A percentile compares a stretch with the other conserved stretches of the same genome.
phyloP scores from a whole-genome alignment of 2,888 invertebrate species.

The Callyntrura sp. region DNA sequence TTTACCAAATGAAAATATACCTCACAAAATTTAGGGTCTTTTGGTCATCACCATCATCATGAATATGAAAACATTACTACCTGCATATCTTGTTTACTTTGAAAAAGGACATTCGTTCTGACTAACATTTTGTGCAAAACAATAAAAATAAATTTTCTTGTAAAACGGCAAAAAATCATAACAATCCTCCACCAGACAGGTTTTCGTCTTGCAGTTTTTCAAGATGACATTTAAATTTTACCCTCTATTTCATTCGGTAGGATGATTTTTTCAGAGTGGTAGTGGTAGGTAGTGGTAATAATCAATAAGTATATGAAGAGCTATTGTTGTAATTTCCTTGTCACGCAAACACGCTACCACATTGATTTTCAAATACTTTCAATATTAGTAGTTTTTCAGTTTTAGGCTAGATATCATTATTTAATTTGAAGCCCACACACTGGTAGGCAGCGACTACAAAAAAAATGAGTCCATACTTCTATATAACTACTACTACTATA shows the following conservation, averaged over 20 bases:
- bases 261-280: slow-evolving; percentile 1
- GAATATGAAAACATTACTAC: background rate
- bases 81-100: background rate
- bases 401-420: background rate
- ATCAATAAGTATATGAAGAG: background rate
- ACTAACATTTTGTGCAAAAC: background rate
- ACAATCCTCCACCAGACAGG: background rate
- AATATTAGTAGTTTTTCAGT: background rate
- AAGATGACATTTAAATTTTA: too few species aligned
- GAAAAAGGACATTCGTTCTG: too few species aligned
- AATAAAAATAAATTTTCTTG: background rate
- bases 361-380: too few species aligned
- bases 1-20: too few species aligned
- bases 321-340: slow-evolving; percentile 13
- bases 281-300: background rate
- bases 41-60: too few species aligned
- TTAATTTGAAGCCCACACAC: slow-evolving; percentile 22
- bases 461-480: background rate
- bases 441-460: background rate
- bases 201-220: slow-evolving; percentile 33
- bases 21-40: too few species aligned
- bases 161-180: background rate
- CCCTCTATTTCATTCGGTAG: background rate
- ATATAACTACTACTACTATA: too few species aligned
- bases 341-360: background rate